These are phyloP conservation scores for Pseudomyrmex flavicornis DNA, from an alignment of 1,140 invertebrate species.

Conservation along the genomic window DNA sequence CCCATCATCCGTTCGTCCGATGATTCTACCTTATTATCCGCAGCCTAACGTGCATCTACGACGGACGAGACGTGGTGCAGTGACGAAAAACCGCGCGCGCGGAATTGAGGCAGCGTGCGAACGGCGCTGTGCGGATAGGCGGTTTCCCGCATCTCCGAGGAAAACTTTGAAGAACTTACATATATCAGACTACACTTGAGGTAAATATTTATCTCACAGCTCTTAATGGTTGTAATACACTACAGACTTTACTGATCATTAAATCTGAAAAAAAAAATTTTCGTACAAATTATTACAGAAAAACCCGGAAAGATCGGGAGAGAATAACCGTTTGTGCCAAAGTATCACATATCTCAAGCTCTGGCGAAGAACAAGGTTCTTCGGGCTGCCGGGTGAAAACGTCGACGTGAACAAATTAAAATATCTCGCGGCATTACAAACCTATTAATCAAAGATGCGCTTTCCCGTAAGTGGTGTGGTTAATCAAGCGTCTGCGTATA, in stretches of 20 bases:
- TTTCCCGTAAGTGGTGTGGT: background rate
- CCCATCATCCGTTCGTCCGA: conserved; percentile 45
- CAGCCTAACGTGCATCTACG: conserved; percentile 55
- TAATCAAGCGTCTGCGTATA: conserved; percentile 19
- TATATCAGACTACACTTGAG: too few relatives aligned
- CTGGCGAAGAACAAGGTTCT: too few relatives aligned
- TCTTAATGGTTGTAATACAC: too few relatives aligned
- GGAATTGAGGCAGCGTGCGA: conserved; percentile 20
- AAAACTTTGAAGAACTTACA: background rate
- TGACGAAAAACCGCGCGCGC: conserved; percentile 60
- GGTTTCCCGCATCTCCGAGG: background rate
- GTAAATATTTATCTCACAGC: too few relatives aligned
- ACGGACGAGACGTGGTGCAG: conserved; percentile 31
- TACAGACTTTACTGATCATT: too few relatives aligned
- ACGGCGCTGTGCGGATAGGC: background rate
- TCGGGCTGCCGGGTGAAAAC: too few relatives aligned
- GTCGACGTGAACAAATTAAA: background rate
- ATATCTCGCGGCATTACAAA: background rate
- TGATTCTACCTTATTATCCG: conserved; percentile 77
- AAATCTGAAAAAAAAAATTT: too few relatives aligned
- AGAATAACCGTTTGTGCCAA: too few relatives aligned
- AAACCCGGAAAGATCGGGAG: too few relatives aligned
- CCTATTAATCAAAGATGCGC: conserved; percentile 11
- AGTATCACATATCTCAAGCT: too few relatives aligned
- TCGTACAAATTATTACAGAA: too few relatives aligned